phyloP scores from a whole-genome alignment of 2,113 vertebrate species.

The Sinosuthora webbiana region DNA sequence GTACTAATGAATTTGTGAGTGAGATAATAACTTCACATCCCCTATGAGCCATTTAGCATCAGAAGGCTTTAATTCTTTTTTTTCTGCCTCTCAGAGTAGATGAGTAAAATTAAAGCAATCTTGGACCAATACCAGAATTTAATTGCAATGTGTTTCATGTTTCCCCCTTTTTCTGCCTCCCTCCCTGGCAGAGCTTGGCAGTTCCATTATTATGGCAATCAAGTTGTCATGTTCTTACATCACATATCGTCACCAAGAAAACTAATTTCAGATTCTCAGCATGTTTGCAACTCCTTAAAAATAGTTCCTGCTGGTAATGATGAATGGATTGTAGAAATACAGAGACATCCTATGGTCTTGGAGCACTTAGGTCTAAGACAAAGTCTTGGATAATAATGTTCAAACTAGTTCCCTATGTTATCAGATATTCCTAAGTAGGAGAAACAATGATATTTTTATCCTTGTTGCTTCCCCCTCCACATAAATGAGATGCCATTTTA shows the following conservation, averaged over 20 bases:
- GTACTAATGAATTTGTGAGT: background rate
- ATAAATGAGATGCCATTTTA: background rate
- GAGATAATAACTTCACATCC: background rate
- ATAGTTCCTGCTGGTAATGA: background rate
- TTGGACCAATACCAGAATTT: conserved; percentile 25
- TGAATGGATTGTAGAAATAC: conserved; percentile 18
- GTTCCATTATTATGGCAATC: conserved; percentile 56
- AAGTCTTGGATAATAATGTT: background rate
- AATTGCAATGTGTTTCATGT: conserved; percentile 10
- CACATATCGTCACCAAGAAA: conserved; percentile 34
- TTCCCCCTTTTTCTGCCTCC: background rate
- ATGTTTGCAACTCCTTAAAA: conserved; percentile 25
- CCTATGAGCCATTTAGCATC: background rate
- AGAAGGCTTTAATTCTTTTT: background rate
- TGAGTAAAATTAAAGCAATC: conserved; percentile 28
- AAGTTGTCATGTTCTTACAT: conserved; percentile 26
- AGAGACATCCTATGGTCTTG: background rate
- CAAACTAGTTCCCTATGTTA: background rate
- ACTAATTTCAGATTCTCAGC: conserved; percentile 43
- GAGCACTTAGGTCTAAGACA: background rate
- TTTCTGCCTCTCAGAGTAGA: background rate
- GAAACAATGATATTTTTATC: background rate
- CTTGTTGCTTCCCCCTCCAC: background rate
- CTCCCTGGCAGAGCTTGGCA: background rate
- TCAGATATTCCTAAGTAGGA: background rate